Base-by-base conservation (phyloP, 2,888 invertebrate species). In the Clanis bilineata region DNA sequence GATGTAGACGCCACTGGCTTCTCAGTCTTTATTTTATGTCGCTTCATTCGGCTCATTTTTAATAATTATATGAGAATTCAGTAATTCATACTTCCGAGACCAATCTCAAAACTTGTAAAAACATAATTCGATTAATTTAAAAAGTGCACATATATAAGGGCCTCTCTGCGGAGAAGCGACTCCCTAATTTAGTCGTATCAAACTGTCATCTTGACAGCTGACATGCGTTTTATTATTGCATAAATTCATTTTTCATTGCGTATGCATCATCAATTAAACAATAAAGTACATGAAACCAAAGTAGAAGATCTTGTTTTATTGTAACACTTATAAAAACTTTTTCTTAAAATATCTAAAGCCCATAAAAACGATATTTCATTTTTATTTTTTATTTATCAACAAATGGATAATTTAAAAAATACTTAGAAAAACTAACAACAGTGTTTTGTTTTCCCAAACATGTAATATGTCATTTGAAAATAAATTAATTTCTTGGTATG, bases 1-100 rank as follows among this genome's bases (percentile, higher is more conserved):
- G 83, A 79, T 1, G 80, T 71, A 0, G 83, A 82, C 6, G 77
- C 60, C 61, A 82, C 84, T 10, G 76, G 68, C 62, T 68, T 84
- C 76, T 74, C 93, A 59, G 54, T 82, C 85, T 73, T 92, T 62
- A 79, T 82, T 83, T 71, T 93, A 77, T 63, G 82, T 66, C 78
- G 64, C 67, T 68, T 72, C 1, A 65, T 25, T 61, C 64, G 60
- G 23, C 67, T 62, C 67, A 65, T 70, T 61, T 63, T 64, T 21
- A 51, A 15, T 6, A 54, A 2, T 21, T 21, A n/a, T 36, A 15
- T 21, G 32, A 3, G 21, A 36, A 7, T 36, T 10, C 6, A 25
- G 1, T 9, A 32, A 32, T 43, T 21, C 9, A 10, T 22, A 21
- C 3, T 3, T 21, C 12, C 44, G 43, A 43, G 22, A 22, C 3